phyloP scores from a whole-genome alignment of 2,797 vertebrate genomes.

The Sebastes taczanowskii region DNA sequence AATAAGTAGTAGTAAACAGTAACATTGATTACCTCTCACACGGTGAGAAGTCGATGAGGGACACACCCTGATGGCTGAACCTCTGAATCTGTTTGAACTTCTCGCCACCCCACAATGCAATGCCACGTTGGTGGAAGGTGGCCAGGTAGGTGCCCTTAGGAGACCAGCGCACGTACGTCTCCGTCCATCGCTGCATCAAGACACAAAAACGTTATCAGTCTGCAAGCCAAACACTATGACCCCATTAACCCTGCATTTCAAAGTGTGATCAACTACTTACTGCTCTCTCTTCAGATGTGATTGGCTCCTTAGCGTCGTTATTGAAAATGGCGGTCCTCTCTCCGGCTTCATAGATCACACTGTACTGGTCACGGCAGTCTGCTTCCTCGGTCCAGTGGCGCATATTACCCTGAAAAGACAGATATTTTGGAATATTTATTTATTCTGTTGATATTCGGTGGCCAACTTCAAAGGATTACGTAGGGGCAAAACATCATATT shows the following conservation, averaged over 20 bases:
- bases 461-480: neutral
- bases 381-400: conserved; percentile 97
- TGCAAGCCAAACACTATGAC: neutral
- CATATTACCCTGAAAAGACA: conserved; percentile 89
- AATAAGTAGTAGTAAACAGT: neutral
- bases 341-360: conserved; percentile 98
- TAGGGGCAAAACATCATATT: neutral
- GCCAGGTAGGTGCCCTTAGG: conserved; percentile 96
- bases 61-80: conserved; percentile 96
- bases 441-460: neutral
- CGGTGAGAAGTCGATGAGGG: conserved; percentile 99
- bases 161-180: conserved; percentile 98
- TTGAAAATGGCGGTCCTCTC: conserved; percentile 94
- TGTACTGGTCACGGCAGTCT: conserved; percentile 98
- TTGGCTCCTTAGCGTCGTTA: conserved; percentile 95
- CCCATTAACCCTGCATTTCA: neutral
- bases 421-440: neutral
- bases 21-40: conserved; percentile 89
- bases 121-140: conserved; percentile 96
- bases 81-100: conserved; percentile 99
- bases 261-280: conserved; percentile 75
- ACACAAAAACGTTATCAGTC: neutral
- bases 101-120: conserved; percentile 97
- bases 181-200: conserved; percentile 91
- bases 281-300: conserved; percentile 93